Conservation (phyloP, 2,888 invertebrate genomes). For the Nasonia oneida region DNA sequence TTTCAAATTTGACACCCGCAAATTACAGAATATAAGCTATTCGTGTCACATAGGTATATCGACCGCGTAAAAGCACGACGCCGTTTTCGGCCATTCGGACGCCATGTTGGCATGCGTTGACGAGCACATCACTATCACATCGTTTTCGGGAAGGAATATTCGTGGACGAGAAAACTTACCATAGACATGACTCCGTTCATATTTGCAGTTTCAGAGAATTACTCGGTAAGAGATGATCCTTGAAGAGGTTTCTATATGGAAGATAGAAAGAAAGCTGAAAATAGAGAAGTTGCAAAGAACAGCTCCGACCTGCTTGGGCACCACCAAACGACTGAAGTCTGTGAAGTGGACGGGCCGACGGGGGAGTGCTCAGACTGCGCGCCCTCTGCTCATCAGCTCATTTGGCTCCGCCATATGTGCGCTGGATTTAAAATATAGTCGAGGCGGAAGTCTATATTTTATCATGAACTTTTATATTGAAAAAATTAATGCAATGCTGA, state of each 20-base stretch:
- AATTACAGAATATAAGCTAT: background rate
- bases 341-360: too few species aligned
- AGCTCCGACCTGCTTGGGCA: background rate
- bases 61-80: background rate
- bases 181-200: constrained; percentile 77
- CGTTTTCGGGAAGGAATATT: background rate
- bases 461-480: too few species aligned
- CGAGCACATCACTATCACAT: background rate
- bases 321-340: background rate
- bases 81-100: constrained; percentile 36
- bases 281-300: background rate
- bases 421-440: too few species aligned
- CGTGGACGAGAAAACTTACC: constrained; percentile 68
- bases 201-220: background rate
- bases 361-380: too few species aligned
- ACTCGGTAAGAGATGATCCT: background rate
- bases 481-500: too few species aligned
- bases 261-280: background rate
- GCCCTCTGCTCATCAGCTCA: too few species aligned
- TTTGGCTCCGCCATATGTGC: too few species aligned
- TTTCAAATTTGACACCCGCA: background rate
- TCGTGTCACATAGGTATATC: background rate
- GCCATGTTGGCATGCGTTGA: constrained; percentile 65
- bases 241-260: background rate
- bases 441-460: too few species aligned